Base-by-base conservation (phyloP, 1,140 invertebrate genomes). In the Drosophila lacertosa region DNA sequence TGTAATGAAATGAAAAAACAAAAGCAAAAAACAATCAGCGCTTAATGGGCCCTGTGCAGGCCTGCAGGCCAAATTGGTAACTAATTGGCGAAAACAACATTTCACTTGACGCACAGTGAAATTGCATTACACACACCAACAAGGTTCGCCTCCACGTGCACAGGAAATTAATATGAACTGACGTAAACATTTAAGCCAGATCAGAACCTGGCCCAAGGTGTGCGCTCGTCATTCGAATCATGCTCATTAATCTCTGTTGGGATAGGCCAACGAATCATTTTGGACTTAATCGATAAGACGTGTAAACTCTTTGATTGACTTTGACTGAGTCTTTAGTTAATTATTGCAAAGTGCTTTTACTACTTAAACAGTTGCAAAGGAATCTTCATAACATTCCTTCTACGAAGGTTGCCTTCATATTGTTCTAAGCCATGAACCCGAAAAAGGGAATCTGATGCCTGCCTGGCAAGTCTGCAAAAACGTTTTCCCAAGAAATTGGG, bases 31-130 rank as follows among this genome's bases (percentile, higher is more conserved):
- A 69, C 50, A 69, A 88, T 88, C 82, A 82, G 40, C 53, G 62
- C 74, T 63, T 86, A 88, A 88, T 89, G 78, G 68, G 57, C 66
- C 63, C 47, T 51, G 58, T 54, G 55, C n/a, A n/a, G n/a, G n/a
- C n/a, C 69, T 74, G 47, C 47, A 70, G 42, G 20, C 74, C 51
- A 69, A 88, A 88, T 88, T 89, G 70, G 71, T 55, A 66, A 64
- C 82, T 88, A 88, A 88, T 88, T 88, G 82, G 83, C 83, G 83
- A 89, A 88, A 88, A 78, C 71, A 77, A 68, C 77, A 76, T 74
- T 76, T 83, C 76, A 75, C 65, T 74, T 67, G 68, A 69, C 67
- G 60, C 42, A 71, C 54, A 51, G 53, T 20, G 59, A 75, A 69
- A 82, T 81, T 74, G 81, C 64, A 66, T 65, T 77, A 65, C 22